A percentile compares a stretch with the other conserved stretches of the same genome.
phyloP scores from a whole-genome alignment of 1,140 invertebrate genomes.

The Drosophila neocordata region DNA sequence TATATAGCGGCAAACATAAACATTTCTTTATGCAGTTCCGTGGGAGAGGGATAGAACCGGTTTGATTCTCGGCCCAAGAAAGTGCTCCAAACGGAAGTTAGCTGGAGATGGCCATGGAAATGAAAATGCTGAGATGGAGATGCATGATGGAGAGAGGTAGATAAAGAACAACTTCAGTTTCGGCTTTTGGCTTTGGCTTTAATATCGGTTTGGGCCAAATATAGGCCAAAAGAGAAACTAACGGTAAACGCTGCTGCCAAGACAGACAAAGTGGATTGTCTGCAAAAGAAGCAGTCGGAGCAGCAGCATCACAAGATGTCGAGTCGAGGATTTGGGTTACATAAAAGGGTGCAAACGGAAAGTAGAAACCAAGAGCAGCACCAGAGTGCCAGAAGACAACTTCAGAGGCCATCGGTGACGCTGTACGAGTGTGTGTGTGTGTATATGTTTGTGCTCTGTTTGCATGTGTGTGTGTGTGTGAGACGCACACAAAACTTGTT shows the following conservation, averaged over 20 bases:
- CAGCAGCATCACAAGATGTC: slow-evolving; percentile 42
- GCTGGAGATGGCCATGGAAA: slow-evolving; percentile 17
- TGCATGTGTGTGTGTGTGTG: background rate
- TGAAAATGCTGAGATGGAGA: slow-evolving; percentile 22
- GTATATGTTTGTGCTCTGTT: background rate
- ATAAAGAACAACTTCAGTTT: slow-evolving; percentile 45
- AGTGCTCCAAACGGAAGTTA: slow-evolving; percentile 71
- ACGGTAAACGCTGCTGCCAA: slow-evolving; percentile 64
- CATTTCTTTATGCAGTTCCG: slow-evolving; percentile 44
- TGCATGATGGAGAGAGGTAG: slow-evolving; percentile 21
- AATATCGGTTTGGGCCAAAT: slow-evolving; percentile 56
- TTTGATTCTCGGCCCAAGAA: slow-evolving; percentile 63
- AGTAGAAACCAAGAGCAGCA: slow-evolving; percentile 65
- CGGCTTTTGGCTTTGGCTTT: slow-evolving; percentile 19
- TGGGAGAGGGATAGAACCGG: slow-evolving; percentile 55
- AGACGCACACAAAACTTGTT: slow-evolving; percentile 70
- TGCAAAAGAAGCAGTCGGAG: slow-evolving; percentile 31
- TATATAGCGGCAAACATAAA: background rate
- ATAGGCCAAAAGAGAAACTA: slow-evolving; percentile 83
- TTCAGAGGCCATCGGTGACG: slow-evolving; percentile 16
- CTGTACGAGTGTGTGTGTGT: slow-evolving; percentile 1
- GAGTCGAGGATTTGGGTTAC: slow-evolving; percentile 72
- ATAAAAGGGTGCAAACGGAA: slow-evolving; percentile 80
- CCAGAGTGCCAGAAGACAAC: slow-evolving; percentile 17
- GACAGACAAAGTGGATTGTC: slow-evolving; percentile 40